phyloP scores from a whole-genome alignment of 1,140 invertebrate species.

The Ptiloglossa arizonensis region DNA sequence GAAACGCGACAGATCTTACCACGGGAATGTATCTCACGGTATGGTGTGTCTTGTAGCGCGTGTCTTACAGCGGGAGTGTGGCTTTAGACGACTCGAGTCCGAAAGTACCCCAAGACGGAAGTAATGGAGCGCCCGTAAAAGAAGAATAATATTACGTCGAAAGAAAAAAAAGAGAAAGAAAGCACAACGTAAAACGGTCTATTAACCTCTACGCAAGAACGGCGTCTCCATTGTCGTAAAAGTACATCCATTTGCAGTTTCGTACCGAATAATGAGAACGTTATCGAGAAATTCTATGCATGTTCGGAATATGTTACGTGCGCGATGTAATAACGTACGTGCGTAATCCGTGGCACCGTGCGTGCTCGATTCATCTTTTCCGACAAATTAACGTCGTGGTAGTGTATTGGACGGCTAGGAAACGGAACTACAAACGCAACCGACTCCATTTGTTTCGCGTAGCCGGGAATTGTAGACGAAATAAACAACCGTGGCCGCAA shows the following conservation, averaged over 20 bases:
- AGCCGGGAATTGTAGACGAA: no score
- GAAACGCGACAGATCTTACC: no score
- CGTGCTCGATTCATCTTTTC: background rate
- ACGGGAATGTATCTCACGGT: no score
- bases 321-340: constrained; percentile 17
- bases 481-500: no score
- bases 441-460: background rate
- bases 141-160: background rate
- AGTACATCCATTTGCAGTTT: background rate
- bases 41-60: no score
- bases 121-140: background rate
- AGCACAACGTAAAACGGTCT: background rate
- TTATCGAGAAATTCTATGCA: constrained; percentile 35
- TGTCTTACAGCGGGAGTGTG: no score
- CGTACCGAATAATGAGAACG: constrained; percentile 14
- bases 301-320: constrained; percentile 23
- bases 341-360: background rate
- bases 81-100: no score
- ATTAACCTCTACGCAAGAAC: background rate
- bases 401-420: background rate
- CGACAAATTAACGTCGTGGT: background rate
- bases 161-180: background rate
- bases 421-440: background rate
- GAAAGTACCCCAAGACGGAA: no score
- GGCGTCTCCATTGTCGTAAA: background rate